Evolutionary conservation across 1,140 invertebrate genomes (phyloP).

Genomic region (Popillia japonica): DNA sequence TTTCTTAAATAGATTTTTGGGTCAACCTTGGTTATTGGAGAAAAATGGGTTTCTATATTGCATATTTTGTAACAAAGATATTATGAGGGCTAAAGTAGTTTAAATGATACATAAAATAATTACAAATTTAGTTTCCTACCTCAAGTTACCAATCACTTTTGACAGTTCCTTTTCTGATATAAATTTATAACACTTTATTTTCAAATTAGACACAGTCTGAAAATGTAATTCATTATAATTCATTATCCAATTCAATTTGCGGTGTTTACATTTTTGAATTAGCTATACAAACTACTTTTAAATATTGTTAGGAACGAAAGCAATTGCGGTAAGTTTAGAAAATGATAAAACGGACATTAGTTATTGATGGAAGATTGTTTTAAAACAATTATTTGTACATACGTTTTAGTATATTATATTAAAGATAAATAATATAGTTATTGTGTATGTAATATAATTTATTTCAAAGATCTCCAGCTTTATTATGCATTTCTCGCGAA

Average conservation of each 20-base stretch:
- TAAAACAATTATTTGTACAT: constrained; percentile 41
- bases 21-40: no score
- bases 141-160: constrained; percentile 5
- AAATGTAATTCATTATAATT: background rate
- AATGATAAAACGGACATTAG: background rate
- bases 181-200: background rate
- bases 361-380: constrained; percentile 37
- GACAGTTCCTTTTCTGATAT: background rate
- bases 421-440: constrained; percentile 9
- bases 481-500: constrained; percentile 11
- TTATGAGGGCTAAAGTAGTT: background rate
- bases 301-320: background rate
- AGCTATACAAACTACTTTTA: no score
- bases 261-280: no score
- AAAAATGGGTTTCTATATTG: no score
- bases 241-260: background rate
- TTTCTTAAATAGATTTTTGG: no score
- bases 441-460: constrained; percentile 23
- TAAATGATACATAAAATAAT: background rate
- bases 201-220: background rate
- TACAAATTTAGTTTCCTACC: background rate
- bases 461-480: constrained; percentile 31
- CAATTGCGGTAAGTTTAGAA: background rate
- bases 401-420: constrained; percentile 42
- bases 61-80: no score